Conservation (phyloP, 1,140 invertebrate species). For the Pararge aegeria region DNA sequence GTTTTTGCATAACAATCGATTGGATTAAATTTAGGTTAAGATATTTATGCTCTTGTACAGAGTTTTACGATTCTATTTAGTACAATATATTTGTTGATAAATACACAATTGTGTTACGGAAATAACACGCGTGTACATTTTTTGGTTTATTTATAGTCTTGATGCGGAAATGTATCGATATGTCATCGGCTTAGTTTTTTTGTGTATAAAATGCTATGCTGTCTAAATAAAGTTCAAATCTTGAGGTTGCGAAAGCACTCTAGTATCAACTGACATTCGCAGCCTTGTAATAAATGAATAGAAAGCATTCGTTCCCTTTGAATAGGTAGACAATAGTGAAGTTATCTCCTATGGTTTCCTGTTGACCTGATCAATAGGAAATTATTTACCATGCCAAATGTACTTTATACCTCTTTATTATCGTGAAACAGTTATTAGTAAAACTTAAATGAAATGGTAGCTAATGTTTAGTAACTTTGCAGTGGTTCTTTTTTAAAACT, state of each 20-base stretch:
- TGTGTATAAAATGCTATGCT: constrained; percentile 59
- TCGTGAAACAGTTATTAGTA: no score
- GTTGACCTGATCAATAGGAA: constrained; percentile 21
- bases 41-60: constrained; percentile 65
- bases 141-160: constrained; percentile 71
- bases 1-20: constrained; percentile 79
- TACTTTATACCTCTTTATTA: no score
- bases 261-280: constrained; percentile 63
- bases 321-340: constrained; percentile 61
- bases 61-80: constrained; percentile 48
- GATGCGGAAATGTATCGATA: constrained; percentile 67
- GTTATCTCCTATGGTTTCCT: constrained; percentile 51
- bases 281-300: constrained; percentile 70
- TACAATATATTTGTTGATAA: constrained; percentile 37
- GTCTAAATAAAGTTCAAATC: constrained; percentile 63
- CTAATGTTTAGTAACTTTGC: background rate
- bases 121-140: constrained; percentile 48
- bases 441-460: no score
- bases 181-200: constrained; percentile 73
- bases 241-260: constrained; percentile 67
- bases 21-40: constrained; percentile 76
- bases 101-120: constrained; percentile 43
- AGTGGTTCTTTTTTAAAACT: constrained; percentile 19
- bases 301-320: constrained; percentile 63
- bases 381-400: background rate